phyloP scores from a whole-genome alignment of 2,888 invertebrate species.

The Phortica okadai region DNA sequence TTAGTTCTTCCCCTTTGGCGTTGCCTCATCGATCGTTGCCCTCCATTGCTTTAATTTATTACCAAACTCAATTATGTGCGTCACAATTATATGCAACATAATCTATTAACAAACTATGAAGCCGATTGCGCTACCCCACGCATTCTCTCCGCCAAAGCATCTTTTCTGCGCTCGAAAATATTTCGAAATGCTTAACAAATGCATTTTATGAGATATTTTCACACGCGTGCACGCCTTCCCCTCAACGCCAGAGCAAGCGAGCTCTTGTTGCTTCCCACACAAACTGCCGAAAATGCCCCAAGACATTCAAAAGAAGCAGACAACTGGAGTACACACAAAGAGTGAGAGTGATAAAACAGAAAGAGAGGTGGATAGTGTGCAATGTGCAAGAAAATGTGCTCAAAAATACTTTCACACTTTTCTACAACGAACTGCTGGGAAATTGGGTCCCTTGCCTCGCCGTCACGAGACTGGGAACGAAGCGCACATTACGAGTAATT shows the following conservation, averaged over 20 bases:
- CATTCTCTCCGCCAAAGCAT: background rate
- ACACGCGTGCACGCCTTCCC: constrained; percentile 5
- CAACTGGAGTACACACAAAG: background rate
- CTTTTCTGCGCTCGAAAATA: background rate
- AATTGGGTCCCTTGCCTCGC: background rate
- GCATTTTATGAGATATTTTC: constrained; percentile 20
- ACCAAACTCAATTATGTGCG: constrained; percentile 60
- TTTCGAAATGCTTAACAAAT: constrained; percentile 26
- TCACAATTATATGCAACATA: constrained; percentile 55
- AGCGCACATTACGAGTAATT: constrained; percentile 53
- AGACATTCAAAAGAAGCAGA: background rate
- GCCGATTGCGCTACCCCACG: background rate
- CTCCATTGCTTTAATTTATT: constrained; percentile 45
- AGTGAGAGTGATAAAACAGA: background rate
- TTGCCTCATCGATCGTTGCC: background rate
- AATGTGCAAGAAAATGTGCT: constrained; percentile 18
- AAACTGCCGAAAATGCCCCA: background rate
- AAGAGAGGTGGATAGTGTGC: background rate
- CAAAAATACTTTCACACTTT: constrained; percentile 30
- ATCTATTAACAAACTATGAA: constrained; percentile 27
- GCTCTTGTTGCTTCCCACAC: constrained; percentile 12
- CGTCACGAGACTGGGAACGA: background rate
- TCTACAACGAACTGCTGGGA: background rate
- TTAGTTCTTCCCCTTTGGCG: background rate
- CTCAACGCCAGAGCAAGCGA: background rate